These are phyloP conservation scores for Drosophila pachea DNA, from an alignment of 1,140 invertebrate species.

Conservation along the genomic window DNA sequence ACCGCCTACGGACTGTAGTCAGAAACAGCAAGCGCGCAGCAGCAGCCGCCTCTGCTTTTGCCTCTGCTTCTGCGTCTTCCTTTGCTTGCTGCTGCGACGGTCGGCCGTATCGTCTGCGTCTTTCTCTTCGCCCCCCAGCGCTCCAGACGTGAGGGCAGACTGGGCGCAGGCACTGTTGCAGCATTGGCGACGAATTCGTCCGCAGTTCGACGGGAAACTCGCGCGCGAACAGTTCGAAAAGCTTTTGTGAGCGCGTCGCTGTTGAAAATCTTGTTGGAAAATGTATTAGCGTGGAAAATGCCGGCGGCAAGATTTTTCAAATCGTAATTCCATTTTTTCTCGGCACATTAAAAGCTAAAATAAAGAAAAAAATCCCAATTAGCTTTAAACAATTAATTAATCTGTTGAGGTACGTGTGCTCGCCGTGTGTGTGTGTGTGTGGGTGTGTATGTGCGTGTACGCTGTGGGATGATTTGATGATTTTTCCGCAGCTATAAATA, in stretches of 20 bases:
- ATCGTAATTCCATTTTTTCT: slow-evolving; percentile 40
- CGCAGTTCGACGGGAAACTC: slow-evolving; percentile 70
- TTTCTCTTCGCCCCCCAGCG: neutral
- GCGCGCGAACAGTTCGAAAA: slow-evolving; percentile 71
- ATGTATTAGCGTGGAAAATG: slow-evolving; percentile 42
- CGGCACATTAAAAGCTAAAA: slow-evolving; percentile 39
- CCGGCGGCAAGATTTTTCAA: slow-evolving; percentile 56
- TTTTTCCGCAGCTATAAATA: slow-evolving; percentile 4
- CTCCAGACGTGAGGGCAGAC: neutral
- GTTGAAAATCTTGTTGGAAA: slow-evolving; percentile 35
- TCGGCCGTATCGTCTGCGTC: neutral
- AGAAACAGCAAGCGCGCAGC: slow-evolving; percentile 28
- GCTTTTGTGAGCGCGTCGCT: slow-evolving; percentile 1
- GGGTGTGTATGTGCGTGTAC: no score
- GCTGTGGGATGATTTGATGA: no score
- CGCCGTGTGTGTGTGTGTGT: no score
- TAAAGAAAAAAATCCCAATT: slow-evolving; percentile 25
- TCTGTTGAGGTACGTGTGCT: no score
- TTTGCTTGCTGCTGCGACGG: slow-evolving; percentile 12
- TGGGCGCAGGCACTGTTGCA: slow-evolving; percentile 11
- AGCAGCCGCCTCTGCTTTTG: slow-evolving; percentile 9
- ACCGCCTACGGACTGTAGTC: slow-evolving; percentile 3
- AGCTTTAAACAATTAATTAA: slow-evolving; percentile 23
- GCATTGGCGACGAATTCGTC: slow-evolving; percentile 9
- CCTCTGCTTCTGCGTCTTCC: slow-evolving; percentile 16